These are phyloP conservation scores for Calliphora vomitoria DNA, from an alignment of 2,888 invertebrate genomes.

Conservation along the genomic window DNA sequence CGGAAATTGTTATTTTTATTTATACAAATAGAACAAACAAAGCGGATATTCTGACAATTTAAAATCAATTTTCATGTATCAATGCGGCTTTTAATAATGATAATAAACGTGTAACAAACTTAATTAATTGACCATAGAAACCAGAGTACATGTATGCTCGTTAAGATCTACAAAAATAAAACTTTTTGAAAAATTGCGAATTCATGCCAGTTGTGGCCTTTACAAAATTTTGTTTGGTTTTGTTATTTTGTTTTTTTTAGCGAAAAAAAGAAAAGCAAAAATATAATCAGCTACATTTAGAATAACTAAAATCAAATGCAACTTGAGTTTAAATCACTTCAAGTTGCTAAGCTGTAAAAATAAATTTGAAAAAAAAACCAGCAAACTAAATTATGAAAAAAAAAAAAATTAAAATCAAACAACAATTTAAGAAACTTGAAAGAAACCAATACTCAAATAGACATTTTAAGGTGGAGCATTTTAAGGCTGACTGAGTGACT, in stretches of 20 bases:
- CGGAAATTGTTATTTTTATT: constrained; percentile 60
- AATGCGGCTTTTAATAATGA: constrained; percentile 8
- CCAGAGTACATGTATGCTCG: constrained; percentile 31
- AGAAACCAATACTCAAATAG: constrained; percentile 43
- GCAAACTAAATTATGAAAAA: constrained; percentile 5
- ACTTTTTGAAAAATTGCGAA: constrained; percentile 55
- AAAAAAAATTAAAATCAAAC: constrained; percentile 33
- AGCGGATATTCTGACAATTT: constrained; percentile 69
- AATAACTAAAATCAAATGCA: constrained; percentile 60
- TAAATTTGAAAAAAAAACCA: not conserved
- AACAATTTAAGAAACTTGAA: constrained; percentile 45
- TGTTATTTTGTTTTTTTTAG: too few species aligned
- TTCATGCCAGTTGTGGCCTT: constrained; percentile 72
- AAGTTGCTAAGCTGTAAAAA: constrained; percentile 50
- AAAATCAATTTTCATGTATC: constrained; percentile 59
- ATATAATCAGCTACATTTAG: constrained; percentile 57
- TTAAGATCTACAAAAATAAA: constrained; percentile 26
- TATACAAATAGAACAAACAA: constrained; percentile 52
- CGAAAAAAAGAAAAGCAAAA: constrained; percentile 49
- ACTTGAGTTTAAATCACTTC: constrained; percentile 11
- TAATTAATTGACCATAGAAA: constrained; percentile 58
- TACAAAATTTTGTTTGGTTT: constrained; percentile 49
- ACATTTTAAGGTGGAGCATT: constrained; percentile 71
- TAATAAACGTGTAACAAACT: constrained; percentile 35
- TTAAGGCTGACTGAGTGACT: constrained; percentile 38